Base-by-base conservation (phyloP, 23 tunicate species). In the Ciona savignyi region DNA sequence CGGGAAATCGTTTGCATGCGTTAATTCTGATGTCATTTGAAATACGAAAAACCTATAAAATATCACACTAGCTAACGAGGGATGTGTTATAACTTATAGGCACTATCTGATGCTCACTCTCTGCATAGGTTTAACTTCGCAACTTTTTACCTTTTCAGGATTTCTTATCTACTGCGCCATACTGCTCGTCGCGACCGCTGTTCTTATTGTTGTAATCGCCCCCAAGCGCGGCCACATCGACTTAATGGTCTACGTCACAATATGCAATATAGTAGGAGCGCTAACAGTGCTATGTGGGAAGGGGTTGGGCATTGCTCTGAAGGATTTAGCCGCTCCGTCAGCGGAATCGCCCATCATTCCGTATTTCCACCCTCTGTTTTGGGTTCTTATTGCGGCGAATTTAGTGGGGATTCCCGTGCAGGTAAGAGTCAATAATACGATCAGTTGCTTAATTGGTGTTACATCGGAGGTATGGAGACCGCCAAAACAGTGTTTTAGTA, bases 271-370 rank as follows among this genome's bases (percentile, higher is more conserved):
- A 66, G 84, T 78, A 2, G 96, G 96, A 15, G 83, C 96, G 34
- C 73, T 88, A 23, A 80, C 86, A 25, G 96, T 88, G 31, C 83
- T 88, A 11, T 88, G 96, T 34, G 87, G 96, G 25, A 88, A 88
- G 28, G 96, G 96, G 15, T 68, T 88, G 60, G 87, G 96, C 63
- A 88, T 88, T n/a, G 63, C 87, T 0, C 51, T 78, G 1, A 88
- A 88, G 73, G 80, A 82, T 49, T 29, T 78, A 29, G 66, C 73
- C 56, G 61, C 73, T 23, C 49, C 75, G 23, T 42, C 35, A 25
- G 51, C 32, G 22, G 30, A 28, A 3, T 25, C 2, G 3, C 71
- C 30, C 26, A 27, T 67, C 4, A 42, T 28, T 21, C 76, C 68
- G 42, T 67, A 61, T 30, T 22, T 78, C 0, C 96, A 88, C 60